A percentile compares a stretch with the other conserved stretches of the same genome.
Conservation (phyloP, 2,797 vertebrate species). For the Alcedo atthis region DNA sequence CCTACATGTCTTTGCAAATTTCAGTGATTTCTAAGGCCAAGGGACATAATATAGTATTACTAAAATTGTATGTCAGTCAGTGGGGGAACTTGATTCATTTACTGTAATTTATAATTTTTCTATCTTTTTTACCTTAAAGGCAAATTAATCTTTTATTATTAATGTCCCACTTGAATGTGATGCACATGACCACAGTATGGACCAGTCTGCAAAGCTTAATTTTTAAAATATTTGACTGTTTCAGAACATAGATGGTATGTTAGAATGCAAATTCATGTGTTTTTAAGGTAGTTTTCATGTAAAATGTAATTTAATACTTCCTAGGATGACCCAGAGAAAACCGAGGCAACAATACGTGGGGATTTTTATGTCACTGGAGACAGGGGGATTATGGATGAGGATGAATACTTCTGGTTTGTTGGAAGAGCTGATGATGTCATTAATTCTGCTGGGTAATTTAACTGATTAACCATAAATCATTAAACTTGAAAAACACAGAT, state of each 20-base stretch:
- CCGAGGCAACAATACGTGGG: conserved; percentile 77
- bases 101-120: neutral
- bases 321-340: conserved; percentile 81
- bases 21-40: neutral
- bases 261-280: neutral
- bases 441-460: conserved; percentile 84
- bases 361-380: conserved; percentile 87
- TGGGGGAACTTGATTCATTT: neutral
- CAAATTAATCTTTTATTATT: neutral
- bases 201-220: neutral
- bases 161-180: neutral
- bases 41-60: neutral
- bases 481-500: neutral
- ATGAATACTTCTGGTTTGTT: conserved; percentile 87
- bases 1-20: neutral
- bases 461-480: neutral
- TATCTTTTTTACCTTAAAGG: neutral
- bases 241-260: neutral
- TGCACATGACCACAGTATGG: neutral
- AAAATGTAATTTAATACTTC: conserved; percentile 19
- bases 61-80: neutral
- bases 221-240: neutral
- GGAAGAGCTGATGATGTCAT: conserved; percentile 86
- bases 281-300: neutral
- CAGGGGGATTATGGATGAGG: conserved; percentile 80